Evolutionary conservation across 1,140 invertebrate genomes (phyloP), one percentile per base, ranked within the genome.

Genomic region (Patella vulgata): DNA sequence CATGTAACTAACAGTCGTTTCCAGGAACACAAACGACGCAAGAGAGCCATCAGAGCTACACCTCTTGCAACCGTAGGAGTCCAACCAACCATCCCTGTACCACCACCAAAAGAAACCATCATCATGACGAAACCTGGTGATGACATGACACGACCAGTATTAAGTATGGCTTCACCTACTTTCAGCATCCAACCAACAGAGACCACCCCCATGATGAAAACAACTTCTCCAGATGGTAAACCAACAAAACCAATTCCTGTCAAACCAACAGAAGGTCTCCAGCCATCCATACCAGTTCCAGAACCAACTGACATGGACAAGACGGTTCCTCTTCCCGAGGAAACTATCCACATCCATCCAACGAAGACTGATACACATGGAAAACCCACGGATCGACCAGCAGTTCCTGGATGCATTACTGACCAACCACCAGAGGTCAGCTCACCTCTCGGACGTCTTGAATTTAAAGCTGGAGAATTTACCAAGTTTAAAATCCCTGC

Each of bases 391-490:
- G 67, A 68, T 14, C 61, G 50, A 39, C 57, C 59, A 33, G 63
- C 57, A 17, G 63, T 36, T 33, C 30, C 46, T 31, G 44, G 46
- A 52, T 59, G 58, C 42, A 28, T 36, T 31, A 9, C 43, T 19
- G 48, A 36, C 59, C 63, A 47, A 27, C 55, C 47, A 40, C 58
- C 43, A 30, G 54, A 42, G 48, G 67, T 71, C 12, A 64, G 71
- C 14, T 64, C 67, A 9, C 33, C 42, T 12, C 64, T 74, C 30
- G 27, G 33, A 19, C 48, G 55, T 11, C 21, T 75, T 11, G 50
- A 47, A 2, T 63, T 92, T n/a, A 90, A 88, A 0, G 92, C 92
- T 64, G 94, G 94, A 33, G 93, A 94, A 83, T 87, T 89, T 0
- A 89, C 92, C 58, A 86, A 84, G 82, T 89, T 81, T 79, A 90